Evolutionary conservation across 37 sponge, comb jelly and placozoan genomes (phyloP), one percentile per base, ranked within the genome.

Genomic region (Mnemiopsis leidyi): DNA sequence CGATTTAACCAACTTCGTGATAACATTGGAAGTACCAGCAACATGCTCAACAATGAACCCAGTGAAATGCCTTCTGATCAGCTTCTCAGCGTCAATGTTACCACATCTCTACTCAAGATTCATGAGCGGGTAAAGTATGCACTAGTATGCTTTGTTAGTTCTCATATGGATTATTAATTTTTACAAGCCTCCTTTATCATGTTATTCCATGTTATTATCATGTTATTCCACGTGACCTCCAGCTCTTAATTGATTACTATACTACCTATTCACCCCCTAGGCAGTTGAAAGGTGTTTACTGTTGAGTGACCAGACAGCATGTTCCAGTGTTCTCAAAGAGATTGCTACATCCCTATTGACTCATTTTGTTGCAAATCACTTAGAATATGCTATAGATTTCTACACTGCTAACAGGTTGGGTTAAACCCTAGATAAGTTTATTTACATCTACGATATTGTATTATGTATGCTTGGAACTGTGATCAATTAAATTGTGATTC

Each of bases 301-400:
- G 23, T 40, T 85, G 7, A 23, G 61, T 40, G 90, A 85, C 40
- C 9, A 35, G 23, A 39, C 40, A 26, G 35, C n/a, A 1, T 40
- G 90, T 2, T 85, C 90, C 9, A 29, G 21, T 16, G 36, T 85
- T 40, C 48, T 85, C 0, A 38, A 40, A 21, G 61, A 85, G 7
- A 85, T 85, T 85, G 90, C 90, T 39, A 25, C 61, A n/a, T 85
- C 90, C 23, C 29, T 85, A n/a, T 33, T 85, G 0, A 85, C 33
- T 39, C n/a, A 85, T 61, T 85, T 85, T 26, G 90, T 85, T 23
- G 61, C 40, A 38, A 40, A 85, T 39, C 90, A 85, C 29, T 26
- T 85, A n/a, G 90, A 85, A 26, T 85, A 85, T 26, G 90, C 90
- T 39, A 85, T 85, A 36, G 90, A 85, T 85, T 85, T 32, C 90